Base-by-base conservation (phyloP, 2,113 vertebrate species). In the Eira barbara region DNA sequence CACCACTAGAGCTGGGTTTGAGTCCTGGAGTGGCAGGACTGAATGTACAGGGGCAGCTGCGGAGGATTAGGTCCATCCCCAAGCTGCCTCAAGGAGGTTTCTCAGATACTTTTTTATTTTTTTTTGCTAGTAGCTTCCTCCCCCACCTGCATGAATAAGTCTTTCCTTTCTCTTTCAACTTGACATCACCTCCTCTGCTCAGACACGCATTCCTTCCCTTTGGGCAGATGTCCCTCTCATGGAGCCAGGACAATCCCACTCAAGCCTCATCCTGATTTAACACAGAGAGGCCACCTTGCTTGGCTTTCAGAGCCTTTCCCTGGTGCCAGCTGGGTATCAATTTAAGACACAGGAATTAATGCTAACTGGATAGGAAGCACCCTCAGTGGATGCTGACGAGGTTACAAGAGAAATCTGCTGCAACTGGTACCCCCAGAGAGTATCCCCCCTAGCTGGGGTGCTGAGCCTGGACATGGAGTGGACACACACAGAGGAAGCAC, bases 381-480 rank as follows among this genome's bases (percentile, higher is more conserved):
- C 42, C 4, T 59, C 36, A 10, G 52, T 65, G 6, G 52, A 18
- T 1, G 10, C 31, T 27, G 49, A 69, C 20, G 55, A 11, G 3
- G 31, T 67, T 18, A 8, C 0, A 0, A n/a, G 6, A 36, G 31
- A 20, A 14, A 17, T 25, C 34, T 2, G 1, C 39, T 21, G 39
- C 4, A 14, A 3, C 9, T 23, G 3, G 7, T 25, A 1, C 0
- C 2, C 39, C 7, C 4, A 8, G 7, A 27, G 27, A 45, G 55
- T 23, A 29, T 4, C 39, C 83, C 17, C 36, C 18, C 4, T 63
- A 6, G 3, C 12, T 55, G 73, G 61, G 9, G 25, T 31, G 29
- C 2, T 5, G 23, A 10, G 25, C 45, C 15, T 20, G 21, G 31
- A n/a, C 7, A 29, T 2, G 36, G 39, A 65, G 25, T 27, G 0